Percentiles rank a stretch among this genome's conserved stretches.
These are phyloP conservation scores for Fopius arisanus DNA, from an alignment of 1,140 invertebrate genomes.

Conservation along the genomic window DNA sequence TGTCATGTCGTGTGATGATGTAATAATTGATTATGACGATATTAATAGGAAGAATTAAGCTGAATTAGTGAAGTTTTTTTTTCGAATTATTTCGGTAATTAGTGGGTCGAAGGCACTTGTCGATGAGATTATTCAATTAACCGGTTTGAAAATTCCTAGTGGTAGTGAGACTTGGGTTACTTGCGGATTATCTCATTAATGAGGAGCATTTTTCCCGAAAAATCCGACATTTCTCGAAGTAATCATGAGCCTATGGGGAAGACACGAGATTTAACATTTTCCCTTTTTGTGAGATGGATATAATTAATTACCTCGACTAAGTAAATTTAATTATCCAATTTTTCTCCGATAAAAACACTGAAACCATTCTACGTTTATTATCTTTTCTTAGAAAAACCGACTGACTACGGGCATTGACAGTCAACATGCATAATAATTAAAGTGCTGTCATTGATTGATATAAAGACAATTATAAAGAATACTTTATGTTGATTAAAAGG, in stretches of 20 bases:
- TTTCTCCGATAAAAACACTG: background rate
- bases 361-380: background rate
- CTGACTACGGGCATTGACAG: conserved; percentile 9
- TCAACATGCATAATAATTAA: conserved; percentile 1
- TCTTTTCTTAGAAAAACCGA: background rate
- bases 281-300: background rate
- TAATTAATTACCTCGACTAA: conserved; percentile 11
- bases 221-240: background rate
- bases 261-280: conserved; percentile 4
- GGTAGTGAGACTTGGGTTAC: no score
- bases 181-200: no score
- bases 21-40: background rate
- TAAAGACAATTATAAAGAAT: background rate
- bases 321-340: conserved; percentile 3
- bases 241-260: background rate
- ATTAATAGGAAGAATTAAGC: background rate
- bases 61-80: background rate
- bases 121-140: no score
- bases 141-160: no score
- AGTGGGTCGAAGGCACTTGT: no score
- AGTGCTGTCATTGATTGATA: background rate
- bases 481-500: background rate
- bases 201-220: background rate
- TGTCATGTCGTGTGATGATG: background rate
- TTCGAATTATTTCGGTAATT: background rate